Evolutionary conservation across 2,888 invertebrate genomes (phyloP).

Genomic region (Aporophyla lueneburgensis): DNA sequence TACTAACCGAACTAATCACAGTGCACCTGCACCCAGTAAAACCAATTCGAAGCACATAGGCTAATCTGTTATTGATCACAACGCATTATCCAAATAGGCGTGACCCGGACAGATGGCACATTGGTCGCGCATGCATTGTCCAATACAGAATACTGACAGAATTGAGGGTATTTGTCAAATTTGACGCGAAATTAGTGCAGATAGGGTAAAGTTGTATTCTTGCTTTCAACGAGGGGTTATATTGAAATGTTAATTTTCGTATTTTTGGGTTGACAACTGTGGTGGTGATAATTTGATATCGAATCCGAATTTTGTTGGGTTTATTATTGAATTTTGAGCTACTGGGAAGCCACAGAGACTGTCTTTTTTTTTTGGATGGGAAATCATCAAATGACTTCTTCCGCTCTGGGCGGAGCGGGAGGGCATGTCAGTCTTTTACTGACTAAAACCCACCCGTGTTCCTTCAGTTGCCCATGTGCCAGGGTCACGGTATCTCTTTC

Average conservation of each 20-base stretch:
- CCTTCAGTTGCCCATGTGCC: too few species aligned
- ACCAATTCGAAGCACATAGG: slow-evolving; percentile 72
- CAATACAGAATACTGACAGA: slow-evolving; percentile 69
- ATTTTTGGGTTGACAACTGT: slow-evolving; percentile 32
- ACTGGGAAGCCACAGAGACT: not conserved
- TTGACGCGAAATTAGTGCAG: slow-evolving; percentile 80
- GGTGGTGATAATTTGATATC: not conserved
- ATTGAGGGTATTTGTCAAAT: slow-evolving; percentile 81
- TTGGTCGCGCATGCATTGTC: slow-evolving; percentile 73
- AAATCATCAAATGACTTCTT: too few species aligned
- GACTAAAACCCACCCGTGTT: too few species aligned
- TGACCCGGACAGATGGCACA: slow-evolving; percentile 81
- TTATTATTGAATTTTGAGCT: not conserved
- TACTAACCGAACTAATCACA: slow-evolving; percentile 18
- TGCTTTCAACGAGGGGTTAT: slow-evolving; percentile 47
- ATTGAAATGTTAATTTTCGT: slow-evolving; percentile 65
- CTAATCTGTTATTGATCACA: slow-evolving; percentile 80
- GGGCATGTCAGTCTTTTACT: too few species aligned
- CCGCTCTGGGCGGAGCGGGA: too few species aligned
- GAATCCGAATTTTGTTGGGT: not conserved
- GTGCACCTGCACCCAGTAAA: slow-evolving; percentile 79
- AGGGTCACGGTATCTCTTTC: too few species aligned
- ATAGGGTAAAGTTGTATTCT: slow-evolving; percentile 76
- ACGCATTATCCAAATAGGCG: slow-evolving; percentile 78
- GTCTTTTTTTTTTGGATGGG: too few species aligned